Evolutionary conservation across 2,888 invertebrate genomes (phyloP).

Genomic region (Ochlodes sylvanus): DNA sequence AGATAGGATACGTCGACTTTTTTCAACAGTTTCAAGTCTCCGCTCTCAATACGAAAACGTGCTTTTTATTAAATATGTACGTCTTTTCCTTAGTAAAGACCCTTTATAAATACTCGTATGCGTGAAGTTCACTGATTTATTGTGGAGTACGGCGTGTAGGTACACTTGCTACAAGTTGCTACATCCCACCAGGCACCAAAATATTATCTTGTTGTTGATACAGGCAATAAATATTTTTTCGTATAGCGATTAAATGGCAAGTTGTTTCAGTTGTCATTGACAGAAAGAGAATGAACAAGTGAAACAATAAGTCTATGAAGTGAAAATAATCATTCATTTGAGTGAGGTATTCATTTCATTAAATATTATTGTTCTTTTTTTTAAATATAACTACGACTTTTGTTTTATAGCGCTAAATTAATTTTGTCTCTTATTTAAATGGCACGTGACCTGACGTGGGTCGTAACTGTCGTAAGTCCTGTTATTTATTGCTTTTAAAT

Average conservation of each 20-base stretch:
- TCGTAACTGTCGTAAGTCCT: no score
- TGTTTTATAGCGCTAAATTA: constrained; percentile 1
- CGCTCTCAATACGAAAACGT: not conserved
- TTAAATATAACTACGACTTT: not conserved
- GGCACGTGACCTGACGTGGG: no score
- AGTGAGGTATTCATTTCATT: not conserved
- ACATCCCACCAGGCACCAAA: constrained; percentile 1
- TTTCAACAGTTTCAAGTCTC: not conserved
- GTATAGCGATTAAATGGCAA: constrained; percentile 30
- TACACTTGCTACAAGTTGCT: constrained; percentile 11
- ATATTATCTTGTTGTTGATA: constrained; percentile 15
- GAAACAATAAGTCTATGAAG: no score
- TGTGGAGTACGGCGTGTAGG: constrained; percentile 5
- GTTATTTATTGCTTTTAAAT: no score
- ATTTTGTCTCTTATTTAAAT: not conserved
- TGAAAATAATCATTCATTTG: no score
- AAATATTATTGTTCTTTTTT: not conserved
- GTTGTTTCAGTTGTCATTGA: constrained; percentile 15
- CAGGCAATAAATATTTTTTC: constrained; percentile 33
- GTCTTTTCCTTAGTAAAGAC: not conserved
- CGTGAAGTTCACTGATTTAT: constrained; percentile 25
- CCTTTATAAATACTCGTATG: no score
- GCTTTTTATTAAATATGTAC: not conserved
- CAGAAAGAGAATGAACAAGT: constrained; percentile 14
- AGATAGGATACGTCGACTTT: no score